Base-by-base conservation (phyloP, 2,888 invertebrate species). In the Zaprionus obscuricornis region DNA sequence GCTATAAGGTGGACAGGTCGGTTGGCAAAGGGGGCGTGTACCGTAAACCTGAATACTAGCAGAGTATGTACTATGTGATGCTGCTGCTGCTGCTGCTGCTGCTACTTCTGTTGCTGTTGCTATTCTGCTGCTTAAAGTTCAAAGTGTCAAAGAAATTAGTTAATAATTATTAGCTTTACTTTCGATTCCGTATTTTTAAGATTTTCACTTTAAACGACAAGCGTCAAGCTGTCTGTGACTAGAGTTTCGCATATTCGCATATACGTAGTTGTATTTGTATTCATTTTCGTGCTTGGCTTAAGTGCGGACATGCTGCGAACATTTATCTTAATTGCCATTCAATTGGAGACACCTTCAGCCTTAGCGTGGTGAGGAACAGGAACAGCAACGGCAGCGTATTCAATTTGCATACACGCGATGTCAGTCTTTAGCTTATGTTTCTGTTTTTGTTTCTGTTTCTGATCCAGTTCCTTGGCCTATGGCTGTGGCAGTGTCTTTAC, bases 241-340 rank as follows among this genome's bases (percentile, higher is more conserved):
- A 7, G 5, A 5, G 22, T 22, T 7, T 22, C 7, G 7, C 22
- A 22, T 5, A 22, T 22, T 22, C 22, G 4, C 5, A 4, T 22
- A 7, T 22, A 13, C 45, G 20, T 10, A 40, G 13, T 22, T 6
- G 34, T 34, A 27, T 40, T 31, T 7, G 37, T 31, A 51, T 18
- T 54, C 36, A 17, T 33, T 20, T 49, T 50, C 58, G 20, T 52
- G 67, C 40, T 34, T 45, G 47, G 43, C 59, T 75, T 77, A 77
- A 77, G 83, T 77, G 77, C 77, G 81, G 66, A 83, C 84, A 77
- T 71, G 76, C 83, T 58, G 84, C 84, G 81, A 83, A 77, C 84
- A 77, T 77, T 77, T 83, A 77, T 77, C 77, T 77, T 77, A 77
- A 77, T 77, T 77, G 77, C 77, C 84, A 79, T 77, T 83, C 84